Conservation (phyloP, 2,797 vertebrate genomes). For the Gorsachius magnificus region DNA sequence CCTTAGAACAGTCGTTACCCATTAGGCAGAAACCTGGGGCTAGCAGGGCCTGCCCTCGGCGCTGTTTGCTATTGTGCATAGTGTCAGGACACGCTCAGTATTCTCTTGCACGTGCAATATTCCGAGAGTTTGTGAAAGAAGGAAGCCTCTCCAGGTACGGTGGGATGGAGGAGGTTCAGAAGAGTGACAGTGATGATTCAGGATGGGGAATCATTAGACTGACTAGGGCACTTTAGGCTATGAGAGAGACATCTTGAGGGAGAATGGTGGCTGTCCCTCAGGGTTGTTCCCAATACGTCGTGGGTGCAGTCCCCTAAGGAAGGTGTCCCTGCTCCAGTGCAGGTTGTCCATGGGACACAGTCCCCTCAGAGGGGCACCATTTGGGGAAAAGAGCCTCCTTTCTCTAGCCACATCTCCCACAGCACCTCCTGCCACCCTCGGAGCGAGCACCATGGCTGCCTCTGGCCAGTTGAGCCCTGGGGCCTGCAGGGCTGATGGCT, state of each 20-base stretch:
- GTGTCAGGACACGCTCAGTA: neutral
- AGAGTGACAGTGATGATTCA: neutral
- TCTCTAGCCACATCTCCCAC: neutral
- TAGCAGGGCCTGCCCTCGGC: fast-evolving
- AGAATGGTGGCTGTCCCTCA: neutral
- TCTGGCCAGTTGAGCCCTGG: fast-evolving
- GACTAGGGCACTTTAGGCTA: neutral
- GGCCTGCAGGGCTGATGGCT: no score
- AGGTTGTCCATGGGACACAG: neutral
- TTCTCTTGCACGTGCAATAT: fast-evolving
- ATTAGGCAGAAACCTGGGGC: neutral
- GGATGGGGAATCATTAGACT: neutral
- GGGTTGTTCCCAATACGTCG: fast-evolving
- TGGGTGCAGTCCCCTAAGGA: neutral
- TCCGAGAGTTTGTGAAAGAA: neutral
- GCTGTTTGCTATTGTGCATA: fast-evolving
- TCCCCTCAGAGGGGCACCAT: neutral
- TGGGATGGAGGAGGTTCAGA: neutral
- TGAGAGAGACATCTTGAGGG: neutral
- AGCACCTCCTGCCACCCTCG: neutral
- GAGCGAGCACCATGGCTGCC: fast-evolving
- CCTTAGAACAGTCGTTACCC: neutral
- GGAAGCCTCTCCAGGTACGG: neutral
- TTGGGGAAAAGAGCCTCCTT: neutral
- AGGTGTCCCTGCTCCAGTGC: fast-evolving